Evolutionary conservation across 2,888 invertebrate species (phyloP), one percentile per base, ranked within the genome.

Genomic region (Diadegma fenestrale): DNA sequence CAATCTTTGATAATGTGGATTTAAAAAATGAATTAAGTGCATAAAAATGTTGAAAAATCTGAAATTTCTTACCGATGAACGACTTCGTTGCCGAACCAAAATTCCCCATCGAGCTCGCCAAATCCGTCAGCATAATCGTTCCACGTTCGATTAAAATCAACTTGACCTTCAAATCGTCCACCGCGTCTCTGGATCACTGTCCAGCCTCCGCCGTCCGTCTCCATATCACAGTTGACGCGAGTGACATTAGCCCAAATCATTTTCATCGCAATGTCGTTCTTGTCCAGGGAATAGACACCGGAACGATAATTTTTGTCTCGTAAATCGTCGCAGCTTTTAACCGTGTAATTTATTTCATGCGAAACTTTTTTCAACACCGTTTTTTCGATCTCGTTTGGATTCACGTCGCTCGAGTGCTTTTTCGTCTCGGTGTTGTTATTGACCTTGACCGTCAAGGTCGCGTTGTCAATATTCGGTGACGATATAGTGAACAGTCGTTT

Each of bases 1-100:
- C 64, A 82, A 22, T 19, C 82, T 82, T 5, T 8, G 22, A 33
- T 37, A 61, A 33, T 51, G 26, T 54, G 10, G 6, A 58, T 7
- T 41, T n/a, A 19, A 26, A 10, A 22, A 22, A 54, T 26, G 1
- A 54, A 12, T 22, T 2, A 26, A 4, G 54, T 17, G 6, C 8
- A 12, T 12, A 33, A 45, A 26, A 26, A 8, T 17, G 10, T 33
- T 12, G 6, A 12, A 54, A 54, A 54, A 1, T 17, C 3, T 26
- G 8, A 6, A 10, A 51, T 71, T 71, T 0, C 30, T 22, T 26
- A 90, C 90, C 88, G 89, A 87, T 95, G 94, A 69, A 95, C 94
- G 80, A 94, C 95, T 78, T 95, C 95, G 89, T 95, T 95, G 6
- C 96, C 96, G 86, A 95, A 94, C 96, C 96, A 96, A 89, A 96